Evolutionary conservation across 2,797 vertebrate species (phyloP), one percentile per base, ranked within the genome.

Genomic region (Leptodactylus fallax): DNA sequence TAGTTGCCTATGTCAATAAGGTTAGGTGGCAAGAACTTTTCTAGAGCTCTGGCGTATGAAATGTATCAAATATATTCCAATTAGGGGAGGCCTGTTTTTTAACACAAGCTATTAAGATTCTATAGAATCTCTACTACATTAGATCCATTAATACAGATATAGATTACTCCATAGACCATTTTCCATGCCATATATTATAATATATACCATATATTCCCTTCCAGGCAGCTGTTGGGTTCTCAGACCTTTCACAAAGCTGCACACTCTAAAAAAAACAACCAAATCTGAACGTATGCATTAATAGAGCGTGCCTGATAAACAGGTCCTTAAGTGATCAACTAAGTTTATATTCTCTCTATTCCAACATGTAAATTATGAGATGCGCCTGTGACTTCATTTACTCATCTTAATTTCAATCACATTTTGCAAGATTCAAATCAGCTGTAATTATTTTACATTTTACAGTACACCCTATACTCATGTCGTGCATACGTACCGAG

Each of bases 361-460:
- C 61, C 85, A 19, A 79, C 88, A 89, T 89, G 88, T 86, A 89
- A 89, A 89, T 89, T 51, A 89, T 67, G 79, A 86, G 84, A 89
- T 51, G 74, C 74, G 79, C 79, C 79, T 85, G 56, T 89, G 87
- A 76, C 88, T 89, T 89, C 87, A 83, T 89, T 89, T 89, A 89
- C 87, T 83, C 88, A 86, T 89, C 85, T 89, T 89, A 89, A 89
- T 89, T 89, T 89, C 88, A 89, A 89, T 89, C 88, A 89, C 88
- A 89, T 85, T 89, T 89, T 77, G 84, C 85, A 83, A 89, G 88
- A 89, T 83, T 86, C 85, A 86, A 89, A 89, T 89, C 88, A 89
- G 85, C 88, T 69, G 79, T 89, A 89, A 89, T 89, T 89, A 89
- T 89, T 89, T 89, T 79, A 82, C 88, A 89, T 89, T 89, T 86